Evolutionary conservation across 2,797 vertebrate genomes (phyloP).

Genomic region (Trichosurus vulpecula): DNA sequence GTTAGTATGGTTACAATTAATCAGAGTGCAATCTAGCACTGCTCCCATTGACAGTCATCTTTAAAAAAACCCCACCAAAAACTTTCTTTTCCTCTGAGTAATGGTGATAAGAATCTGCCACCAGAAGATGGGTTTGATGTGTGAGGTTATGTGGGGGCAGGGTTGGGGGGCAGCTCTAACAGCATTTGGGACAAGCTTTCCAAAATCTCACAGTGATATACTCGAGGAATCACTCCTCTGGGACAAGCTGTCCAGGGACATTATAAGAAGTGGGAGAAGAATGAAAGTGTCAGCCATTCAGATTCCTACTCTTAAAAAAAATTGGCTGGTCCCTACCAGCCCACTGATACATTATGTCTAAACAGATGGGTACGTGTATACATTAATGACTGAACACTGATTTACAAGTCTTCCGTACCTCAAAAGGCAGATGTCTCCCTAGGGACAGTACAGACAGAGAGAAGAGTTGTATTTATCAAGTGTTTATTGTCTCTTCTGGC

Average conservation of each 20-base stretch:
- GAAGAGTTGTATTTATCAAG: slow-evolving; percentile 9
- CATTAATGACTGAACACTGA: background rate
- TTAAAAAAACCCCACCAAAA: background rate
- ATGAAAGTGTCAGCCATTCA: background rate
- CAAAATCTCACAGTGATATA: background rate
- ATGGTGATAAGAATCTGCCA: background rate
- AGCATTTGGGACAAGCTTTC: background rate
- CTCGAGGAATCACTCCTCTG: background rate
- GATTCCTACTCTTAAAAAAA: background rate
- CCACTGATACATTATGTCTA: background rate
- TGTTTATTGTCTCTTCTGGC: slow-evolving; percentile 52
- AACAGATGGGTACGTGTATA: background rate
- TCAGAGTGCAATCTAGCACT: background rate
- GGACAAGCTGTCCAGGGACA: background rate
- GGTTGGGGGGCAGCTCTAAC: background rate
- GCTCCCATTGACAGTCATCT: background rate
- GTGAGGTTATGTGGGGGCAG: background rate
- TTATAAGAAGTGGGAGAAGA: background rate
- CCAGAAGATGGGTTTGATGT: background rate
- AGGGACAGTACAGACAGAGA: slow-evolving; percentile 36
- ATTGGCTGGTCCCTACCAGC: background rate
- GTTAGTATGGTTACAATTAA: background rate
- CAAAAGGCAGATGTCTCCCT: slow-evolving; percentile 8
- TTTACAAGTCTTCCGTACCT: background rate
- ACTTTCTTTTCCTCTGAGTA: background rate